A percentile compares a stretch with the other conserved stretches of the same genome.
Conservation (phyloP, 2,113 vertebrate genomes). For the Notiomystis cincta region DNA sequence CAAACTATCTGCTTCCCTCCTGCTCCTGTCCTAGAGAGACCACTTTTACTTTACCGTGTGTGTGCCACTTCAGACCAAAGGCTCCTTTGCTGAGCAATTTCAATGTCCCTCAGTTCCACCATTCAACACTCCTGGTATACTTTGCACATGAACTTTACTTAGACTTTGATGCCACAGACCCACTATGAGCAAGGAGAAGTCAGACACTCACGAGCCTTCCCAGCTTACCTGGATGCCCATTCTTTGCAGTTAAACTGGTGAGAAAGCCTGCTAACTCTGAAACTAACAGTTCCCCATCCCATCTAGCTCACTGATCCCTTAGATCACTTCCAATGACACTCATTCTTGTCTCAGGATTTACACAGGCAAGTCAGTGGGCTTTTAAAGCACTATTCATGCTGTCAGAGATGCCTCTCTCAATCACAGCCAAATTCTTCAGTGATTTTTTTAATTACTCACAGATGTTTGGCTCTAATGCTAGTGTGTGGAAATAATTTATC, state of each 20-base stretch:
- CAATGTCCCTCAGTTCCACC: not conserved
- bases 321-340: not conserved
- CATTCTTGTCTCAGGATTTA: conserved; percentile 36
- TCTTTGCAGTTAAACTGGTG: not conserved
- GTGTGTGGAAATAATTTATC: conserved; percentile 66
- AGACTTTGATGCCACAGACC: not conserved
- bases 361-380: not conserved
- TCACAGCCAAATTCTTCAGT: conserved; percentile 43
- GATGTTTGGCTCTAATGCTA: conserved; percentile 64
- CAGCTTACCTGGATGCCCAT: not conserved
- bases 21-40: not conserved
- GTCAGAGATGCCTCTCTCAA: not conserved
- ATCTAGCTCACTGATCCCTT: not conserved
- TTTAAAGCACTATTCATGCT: not conserved
- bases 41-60: not conserved
- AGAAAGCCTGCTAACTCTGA: not conserved
- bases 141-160: not conserved
- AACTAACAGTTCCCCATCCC: not conserved
- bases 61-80: not conserved
- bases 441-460: conserved; percentile 66
- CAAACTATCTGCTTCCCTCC: not conserved
- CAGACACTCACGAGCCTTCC: not conserved
- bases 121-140: not conserved
- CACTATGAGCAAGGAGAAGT: not conserved
- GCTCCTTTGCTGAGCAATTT: not conserved